Base-by-base conservation (phyloP, 2,888 invertebrate genomes). In the Trachelus tabidus region DNA sequence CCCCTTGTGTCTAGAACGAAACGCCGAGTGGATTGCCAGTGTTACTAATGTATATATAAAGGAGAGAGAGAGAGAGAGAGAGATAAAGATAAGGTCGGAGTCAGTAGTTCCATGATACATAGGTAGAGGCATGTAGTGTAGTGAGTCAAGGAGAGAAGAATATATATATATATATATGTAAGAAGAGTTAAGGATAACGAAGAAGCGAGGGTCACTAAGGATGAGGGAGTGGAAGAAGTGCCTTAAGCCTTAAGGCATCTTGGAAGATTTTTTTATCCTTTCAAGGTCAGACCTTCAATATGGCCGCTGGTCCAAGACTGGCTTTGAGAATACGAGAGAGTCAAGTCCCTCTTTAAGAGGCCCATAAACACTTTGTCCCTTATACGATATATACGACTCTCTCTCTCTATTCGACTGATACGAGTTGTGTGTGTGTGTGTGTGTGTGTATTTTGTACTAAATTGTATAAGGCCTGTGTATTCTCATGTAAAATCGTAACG, bases 211-310 rank as follows among this genome's bases (percentile, higher is more conserved):
- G 56, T 79, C 80, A 79, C 77, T 74, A 75, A 37, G 37, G 77
- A 11, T 34, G 75, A 37, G 40, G 30, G 75, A 75, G 31, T 30
- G 31, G 75, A 40, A 33, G 12, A 68, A 33, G 34, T 68, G 68
- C 31, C 75, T 37, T 40, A 31, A 68, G 75, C 75, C 75, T 73
- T 76, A 73, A 85, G 81, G 83, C 87, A 86, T 86, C 87, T 85
- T 79, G 82, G 85, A 81, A 83, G 83, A 85, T 86, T 88, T 89
- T 89, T 89, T 88, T 87, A 88, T 88, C 86, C 86, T 85, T 87
- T 86, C 89, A 89, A 89, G 89, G 89, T 88, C 88, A 86, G 85
- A 75, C 85, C 86, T 85, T 85, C 88, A 87, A 87, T 89, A 90
- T 90, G 90, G 89, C 90, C 86, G 89, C 85, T 87, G 89, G 88